phyloP scores from a whole-genome alignment of 1,140 invertebrate genomes.

The Ptiloglossa arizonensis region DNA sequence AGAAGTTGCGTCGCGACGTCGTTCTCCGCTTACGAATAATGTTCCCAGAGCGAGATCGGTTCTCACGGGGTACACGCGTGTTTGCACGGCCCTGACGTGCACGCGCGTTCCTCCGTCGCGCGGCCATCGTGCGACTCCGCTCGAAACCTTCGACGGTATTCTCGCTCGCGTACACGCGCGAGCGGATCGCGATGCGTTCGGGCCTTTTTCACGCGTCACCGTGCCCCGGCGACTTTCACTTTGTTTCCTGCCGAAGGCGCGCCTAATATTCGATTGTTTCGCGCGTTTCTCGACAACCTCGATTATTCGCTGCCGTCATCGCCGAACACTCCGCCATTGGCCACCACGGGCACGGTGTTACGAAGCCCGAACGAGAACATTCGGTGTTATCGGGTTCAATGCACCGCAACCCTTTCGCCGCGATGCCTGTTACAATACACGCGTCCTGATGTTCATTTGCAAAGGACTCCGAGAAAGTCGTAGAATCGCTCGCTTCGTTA shows the following conservation, averaged over 20 bases:
- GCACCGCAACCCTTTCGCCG: no score
- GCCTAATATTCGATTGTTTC: constrained; percentile 55
- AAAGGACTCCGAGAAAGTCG: no score
- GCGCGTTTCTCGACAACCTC: constrained; percentile 37
- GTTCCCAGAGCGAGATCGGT: constrained; percentile 18
- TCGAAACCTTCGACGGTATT: constrained; percentile 43
- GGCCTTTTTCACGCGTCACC: constrained; percentile 50
- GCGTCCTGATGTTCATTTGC: no score
- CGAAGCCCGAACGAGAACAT: no score
- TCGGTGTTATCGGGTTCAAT: no score
- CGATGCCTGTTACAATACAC: no score
- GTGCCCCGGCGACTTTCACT: constrained; percentile 58
- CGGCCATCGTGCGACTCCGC: constrained; percentile 7
- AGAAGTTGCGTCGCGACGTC: background rate
- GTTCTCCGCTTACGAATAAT: background rate
- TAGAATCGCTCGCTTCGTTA: no score
- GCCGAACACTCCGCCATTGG: no score
- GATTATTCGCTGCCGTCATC: constrained; percentile 28
- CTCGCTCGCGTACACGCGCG: constrained; percentile 4
- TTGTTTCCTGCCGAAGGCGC: constrained; percentile 56
- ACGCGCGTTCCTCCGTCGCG: constrained; percentile 13
- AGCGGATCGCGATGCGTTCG: constrained; percentile 53
- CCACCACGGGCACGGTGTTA: no score
- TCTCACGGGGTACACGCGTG: constrained; percentile 7
- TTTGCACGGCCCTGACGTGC: constrained; percentile 32